Base-by-base conservation (phyloP, 2,113 vertebrate species). In the Recurvirostra avosetta region DNA sequence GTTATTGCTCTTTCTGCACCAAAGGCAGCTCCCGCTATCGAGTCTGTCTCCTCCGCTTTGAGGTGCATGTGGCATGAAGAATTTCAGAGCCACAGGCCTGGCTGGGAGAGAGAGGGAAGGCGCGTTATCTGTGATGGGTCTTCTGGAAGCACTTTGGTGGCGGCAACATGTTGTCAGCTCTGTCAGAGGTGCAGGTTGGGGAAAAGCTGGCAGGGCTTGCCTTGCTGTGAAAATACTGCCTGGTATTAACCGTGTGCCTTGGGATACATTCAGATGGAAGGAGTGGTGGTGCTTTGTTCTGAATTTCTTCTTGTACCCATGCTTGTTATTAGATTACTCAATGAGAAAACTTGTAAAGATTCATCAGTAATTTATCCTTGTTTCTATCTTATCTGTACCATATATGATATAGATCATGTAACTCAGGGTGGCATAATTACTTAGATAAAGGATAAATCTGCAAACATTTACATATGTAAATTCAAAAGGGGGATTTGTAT, bases 381-480 rank as follows among this genome's bases (percentile, higher is more conserved):
- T 77, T 79, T 94, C 67, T 63, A 50, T 82, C 55, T 90, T 88
- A 86, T 52, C 76, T 5, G 17, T 41, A 36, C 20, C 0, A 1
- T 76, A 21, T 38, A 23, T 47, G 63, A 70, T 83, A 38, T 8
- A 25, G 50, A 71, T 83, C 52, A 4, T 30, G 72, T 86, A 81
- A 62, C 26, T 80, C 62, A 86, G 47, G 23, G 61, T 55, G 59
- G 43, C 65, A 49, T 83, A 88, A 94, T 95, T 90, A 73, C 55
- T 74, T n/a, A 85, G 75, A 76, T 81, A 56, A 90, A 90, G 41
- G 32, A 58, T 91, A 78, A 78, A 81, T 91, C 43, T 87, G 53
- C 65, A 92, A 93, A 83, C 13, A 63, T 45, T 92, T 83, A 11
- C 66, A 36, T 71, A 84, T 49, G 49, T 61, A 74, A 92, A 80